phyloP scores from a whole-genome alignment of 2,797 vertebrate genomes.

The Oreortyx pictus region DNA sequence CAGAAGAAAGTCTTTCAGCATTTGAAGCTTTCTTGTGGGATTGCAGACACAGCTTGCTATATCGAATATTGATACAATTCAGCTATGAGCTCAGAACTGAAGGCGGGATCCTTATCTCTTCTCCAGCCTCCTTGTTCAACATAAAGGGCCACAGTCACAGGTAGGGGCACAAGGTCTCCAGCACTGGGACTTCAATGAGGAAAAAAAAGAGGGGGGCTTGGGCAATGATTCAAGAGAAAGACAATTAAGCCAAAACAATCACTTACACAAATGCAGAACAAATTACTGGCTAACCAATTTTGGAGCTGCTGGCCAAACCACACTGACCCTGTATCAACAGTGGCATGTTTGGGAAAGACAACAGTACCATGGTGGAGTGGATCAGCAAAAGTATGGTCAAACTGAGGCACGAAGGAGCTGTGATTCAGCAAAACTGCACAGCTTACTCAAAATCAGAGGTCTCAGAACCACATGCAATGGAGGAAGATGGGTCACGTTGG shows the following conservation, averaged over 20 bases:
- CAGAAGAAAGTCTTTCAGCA: background rate
- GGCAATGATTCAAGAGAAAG: background rate
- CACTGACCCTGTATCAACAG: background rate
- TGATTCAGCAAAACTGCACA: accelerated
- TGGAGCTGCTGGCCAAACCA: background rate
- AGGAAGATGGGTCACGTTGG: accelerated
- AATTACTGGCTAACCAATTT: background rate
- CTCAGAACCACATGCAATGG: background rate
- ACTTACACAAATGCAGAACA: background rate
- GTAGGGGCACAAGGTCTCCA: background rate
- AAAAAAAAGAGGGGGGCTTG: no score
- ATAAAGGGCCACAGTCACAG: background rate
- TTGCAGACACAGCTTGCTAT: accelerated
- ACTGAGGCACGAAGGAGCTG: background rate
- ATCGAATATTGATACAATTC: background rate
- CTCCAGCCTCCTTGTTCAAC: background rate
- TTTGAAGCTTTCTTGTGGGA: background rate
- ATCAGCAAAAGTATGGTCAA: background rate
- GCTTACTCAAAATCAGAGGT: background rate
- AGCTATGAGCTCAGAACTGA: background rate
- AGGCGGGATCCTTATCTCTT: background rate
- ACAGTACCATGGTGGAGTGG: background rate
- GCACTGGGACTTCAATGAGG: accelerated
- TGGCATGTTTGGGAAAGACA: background rate
- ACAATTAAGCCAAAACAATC: background rate